Percentiles rank a stretch among this genome's conserved stretches.
Evolutionary conservation across 2,797 vertebrate genomes (phyloP).

Genomic region (Crenichthys baileyi): DNA sequence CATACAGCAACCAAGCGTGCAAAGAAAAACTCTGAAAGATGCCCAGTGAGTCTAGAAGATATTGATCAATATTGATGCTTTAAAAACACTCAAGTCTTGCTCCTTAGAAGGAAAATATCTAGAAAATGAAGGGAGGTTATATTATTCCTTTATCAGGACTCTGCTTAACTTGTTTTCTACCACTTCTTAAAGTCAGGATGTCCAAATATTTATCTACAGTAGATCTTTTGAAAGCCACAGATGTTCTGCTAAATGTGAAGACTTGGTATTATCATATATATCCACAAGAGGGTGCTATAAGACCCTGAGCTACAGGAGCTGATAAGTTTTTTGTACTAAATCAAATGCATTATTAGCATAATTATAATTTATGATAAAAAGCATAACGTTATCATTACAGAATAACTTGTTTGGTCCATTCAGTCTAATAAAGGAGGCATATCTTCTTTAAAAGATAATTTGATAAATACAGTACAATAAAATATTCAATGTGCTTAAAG

Average conservation of each 20-base stretch:
- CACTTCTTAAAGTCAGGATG: not conserved
- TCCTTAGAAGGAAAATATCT: not conserved
- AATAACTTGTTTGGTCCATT: not conserved
- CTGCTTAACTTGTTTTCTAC: not conserved
- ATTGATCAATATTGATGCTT: not conserved
- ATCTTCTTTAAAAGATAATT: not conserved
- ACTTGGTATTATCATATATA: not conserved
- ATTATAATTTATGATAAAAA: not conserved
- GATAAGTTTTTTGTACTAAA: no score
- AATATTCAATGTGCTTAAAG: not conserved
- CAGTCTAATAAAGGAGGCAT: not conserved
- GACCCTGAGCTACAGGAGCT: not conserved
- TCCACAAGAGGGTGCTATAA: slow-evolving; percentile 31
- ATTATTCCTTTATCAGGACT: not conserved
- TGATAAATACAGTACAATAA: not conserved
- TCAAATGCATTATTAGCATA: not conserved
- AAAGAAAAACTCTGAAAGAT: not conserved
- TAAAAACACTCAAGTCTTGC: not conserved
- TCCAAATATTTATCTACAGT: not conserved
- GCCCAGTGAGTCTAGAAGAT: not conserved
- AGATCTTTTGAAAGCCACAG: not conserved
- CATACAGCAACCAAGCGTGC: not conserved
- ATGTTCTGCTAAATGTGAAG: not conserved
- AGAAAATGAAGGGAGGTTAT: not conserved
- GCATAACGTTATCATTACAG: not conserved